Evolutionary conservation across 2,113 vertebrate species (phyloP), one percentile per base, ranked within the genome.

Genomic region (Plestiodon gilberti): DNA sequence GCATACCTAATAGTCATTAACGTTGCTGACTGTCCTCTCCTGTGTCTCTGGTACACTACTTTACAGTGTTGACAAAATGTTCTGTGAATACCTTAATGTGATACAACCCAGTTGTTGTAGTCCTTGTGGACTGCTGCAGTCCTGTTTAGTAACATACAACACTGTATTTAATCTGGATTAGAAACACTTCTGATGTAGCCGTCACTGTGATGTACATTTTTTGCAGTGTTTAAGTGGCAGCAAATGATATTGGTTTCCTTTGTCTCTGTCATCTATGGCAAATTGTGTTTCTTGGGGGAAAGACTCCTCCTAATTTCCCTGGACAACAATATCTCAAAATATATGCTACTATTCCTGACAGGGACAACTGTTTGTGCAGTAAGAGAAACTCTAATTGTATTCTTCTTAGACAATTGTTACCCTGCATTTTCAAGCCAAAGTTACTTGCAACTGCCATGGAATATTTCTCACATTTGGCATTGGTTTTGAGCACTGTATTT

Each of bases 401-500:
- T 76, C 33, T 87, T 91, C 62, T 82, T 61, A 87, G 43, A 86
- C 74, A 28, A 30, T 30, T 22, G 81, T 75, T 73, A 55, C 61
- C 82, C 75, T 83, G 70, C 81, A 88, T 87, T 94, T 92, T 82
- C 75, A 90, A 82, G 77, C 87, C 87, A 33, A 6, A 93, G 17
- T n/a, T 91, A 57, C 81, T 90, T 90, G 70, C 62, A 35, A 14
- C 77, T 92, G n/a, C 73, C 35, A 23, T 71, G 81, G 38, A 67
- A 22, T 71, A 40, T 81, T 17, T 93, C 88, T 73, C 81, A 91
- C 87, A 89, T 91, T 88, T 91, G 76, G 14, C 85, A 48, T 90
- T 94, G 88, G 67, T 55, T 90, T 95, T 88, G 77, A 84, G 85
- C 71, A 43, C 64, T 91, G 73, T 86, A 67, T 94, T 81, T 89